Conservation (phyloP, 2,888 invertebrate species). For the Carcina quercana region DNA sequence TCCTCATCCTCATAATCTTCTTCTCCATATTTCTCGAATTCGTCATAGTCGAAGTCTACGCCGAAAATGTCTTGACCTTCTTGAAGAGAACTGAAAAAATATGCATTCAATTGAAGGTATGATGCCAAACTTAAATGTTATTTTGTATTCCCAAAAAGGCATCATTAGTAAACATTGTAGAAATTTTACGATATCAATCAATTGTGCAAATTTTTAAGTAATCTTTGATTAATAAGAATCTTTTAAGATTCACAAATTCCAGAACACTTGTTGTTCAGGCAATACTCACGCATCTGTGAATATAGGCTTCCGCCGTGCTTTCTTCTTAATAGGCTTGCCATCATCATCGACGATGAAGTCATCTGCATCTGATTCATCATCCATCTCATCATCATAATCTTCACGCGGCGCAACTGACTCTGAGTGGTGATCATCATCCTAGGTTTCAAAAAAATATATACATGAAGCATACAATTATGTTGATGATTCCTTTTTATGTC, state of each 20-base stretch:
- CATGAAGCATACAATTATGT: too few species aligned
- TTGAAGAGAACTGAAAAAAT: constrained; percentile 82
- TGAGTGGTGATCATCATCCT: constrained; percentile 88
- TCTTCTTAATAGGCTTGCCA: constrained; percentile 89
- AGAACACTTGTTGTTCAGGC: not conserved
- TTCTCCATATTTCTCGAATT: constrained; percentile 90
- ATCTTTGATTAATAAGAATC: too few species aligned
- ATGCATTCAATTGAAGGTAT: not conserved
- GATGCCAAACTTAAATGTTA: too few species aligned
- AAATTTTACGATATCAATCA: too few species aligned
- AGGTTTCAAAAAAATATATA: too few species aligned
- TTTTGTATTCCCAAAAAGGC: too few species aligned
- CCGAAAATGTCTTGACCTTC: constrained; percentile 99
- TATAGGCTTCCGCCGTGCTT: constrained; percentile 79
- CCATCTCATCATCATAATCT: constrained; percentile 83
- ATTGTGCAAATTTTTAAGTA: too few species aligned
- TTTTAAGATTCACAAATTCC: too few species aligned
- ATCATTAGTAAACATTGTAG: too few species aligned
- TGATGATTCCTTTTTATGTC: too few species aligned
- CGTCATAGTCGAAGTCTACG: constrained; percentile 97
- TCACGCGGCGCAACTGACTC: constrained; percentile 79
- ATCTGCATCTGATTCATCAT: constrained; percentile 91
- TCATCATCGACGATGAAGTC: constrained; percentile 99
- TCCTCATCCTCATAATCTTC: constrained; percentile 91
- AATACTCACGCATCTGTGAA: constrained; percentile 88